Conservation (phyloP, 2,888 invertebrate genomes). For the Leptura quadrifasciata region DNA sequence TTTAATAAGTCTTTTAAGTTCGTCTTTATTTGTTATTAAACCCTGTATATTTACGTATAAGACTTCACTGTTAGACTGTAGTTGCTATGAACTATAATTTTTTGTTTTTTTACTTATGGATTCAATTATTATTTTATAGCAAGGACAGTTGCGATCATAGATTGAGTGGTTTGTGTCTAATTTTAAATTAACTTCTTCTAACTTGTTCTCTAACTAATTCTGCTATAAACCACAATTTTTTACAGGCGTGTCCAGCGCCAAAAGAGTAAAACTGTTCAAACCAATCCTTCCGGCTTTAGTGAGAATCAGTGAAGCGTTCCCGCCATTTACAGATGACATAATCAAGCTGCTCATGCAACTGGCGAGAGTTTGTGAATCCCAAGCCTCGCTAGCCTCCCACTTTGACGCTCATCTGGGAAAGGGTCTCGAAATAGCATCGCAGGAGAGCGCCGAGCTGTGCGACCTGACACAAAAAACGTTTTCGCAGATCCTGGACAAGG, state of each 20-base stretch:
- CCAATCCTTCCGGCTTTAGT: slow-evolving; percentile 90
- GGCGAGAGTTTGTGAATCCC: slow-evolving; percentile 89
- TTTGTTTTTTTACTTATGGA: too few relatives aligned
- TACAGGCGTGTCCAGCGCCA: slow-evolving; percentile 85
- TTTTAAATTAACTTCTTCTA: too few relatives aligned
- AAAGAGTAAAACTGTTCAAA: slow-evolving; percentile 88
- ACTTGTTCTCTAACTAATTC: too few relatives aligned
- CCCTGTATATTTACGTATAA: too few relatives aligned
- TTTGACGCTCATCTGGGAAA: slow-evolving; percentile 71
- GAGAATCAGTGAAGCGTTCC: slow-evolving; percentile 92
- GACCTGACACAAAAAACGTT: slow-evolving; percentile 75
- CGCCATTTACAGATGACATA: slow-evolving; percentile 92
- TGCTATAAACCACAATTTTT: slow-evolving; percentile 35
- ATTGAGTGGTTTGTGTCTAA: too few relatives aligned
- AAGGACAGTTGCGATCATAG: too few relatives aligned
- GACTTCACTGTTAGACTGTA: too few relatives aligned
- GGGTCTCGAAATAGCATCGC: slow-evolving; percentile 68
- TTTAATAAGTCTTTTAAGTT: too few relatives aligned
- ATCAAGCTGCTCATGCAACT: slow-evolving; percentile 89
- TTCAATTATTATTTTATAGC: too few relatives aligned
- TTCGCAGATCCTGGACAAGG: slow-evolving; percentile 79
- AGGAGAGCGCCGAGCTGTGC: slow-evolving; percentile 70
- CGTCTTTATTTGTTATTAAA: too few relatives aligned
- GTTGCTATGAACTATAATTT: too few relatives aligned
- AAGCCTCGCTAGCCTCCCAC: slow-evolving; percentile 81